Evolutionary conservation across 2,888 invertebrate species (phyloP).

Genomic region (Eutolmus rufibarbis): DNA sequence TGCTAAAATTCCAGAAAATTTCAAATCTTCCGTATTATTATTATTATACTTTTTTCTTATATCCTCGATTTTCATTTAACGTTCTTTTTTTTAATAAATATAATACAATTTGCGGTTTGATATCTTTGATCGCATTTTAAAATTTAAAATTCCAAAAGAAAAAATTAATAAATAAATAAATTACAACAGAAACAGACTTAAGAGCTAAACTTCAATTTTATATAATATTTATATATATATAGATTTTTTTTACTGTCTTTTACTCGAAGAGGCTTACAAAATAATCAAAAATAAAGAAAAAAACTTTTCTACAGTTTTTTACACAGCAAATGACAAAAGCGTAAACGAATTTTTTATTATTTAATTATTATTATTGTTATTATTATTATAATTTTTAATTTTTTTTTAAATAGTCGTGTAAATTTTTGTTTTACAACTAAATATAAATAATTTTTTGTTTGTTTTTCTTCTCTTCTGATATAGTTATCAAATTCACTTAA

Average conservation of each 20-base stretch:
- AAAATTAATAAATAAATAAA: too few relatives aligned
- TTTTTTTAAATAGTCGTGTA: neutral
- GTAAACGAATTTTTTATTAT: neutral
- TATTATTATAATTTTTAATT: neutral
- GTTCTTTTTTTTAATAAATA: too few relatives aligned
- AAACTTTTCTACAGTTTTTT: neutral
- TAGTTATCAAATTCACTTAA: constrained; percentile 30
- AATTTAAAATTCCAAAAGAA: too few relatives aligned
- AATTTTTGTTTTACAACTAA: neutral
- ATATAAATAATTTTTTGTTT: constrained; percentile 17
- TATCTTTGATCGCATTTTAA: too few relatives aligned
- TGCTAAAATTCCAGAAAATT: neutral
- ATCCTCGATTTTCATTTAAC: too few relatives aligned
- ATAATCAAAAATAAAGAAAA: neutral
- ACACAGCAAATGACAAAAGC: constrained; percentile 33
- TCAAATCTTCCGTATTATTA: neutral
- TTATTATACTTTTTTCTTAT: neutral
- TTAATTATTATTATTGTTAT: neutral
- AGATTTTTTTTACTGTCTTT: neutral
- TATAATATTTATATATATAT: neutral
- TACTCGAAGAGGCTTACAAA: neutral
- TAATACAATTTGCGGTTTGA: too few relatives aligned
- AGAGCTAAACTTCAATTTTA: too few relatives aligned
- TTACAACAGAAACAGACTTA: too few relatives aligned
- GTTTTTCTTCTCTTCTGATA: neutral